Evolutionary conservation across 2,113 vertebrate genomes (phyloP).

Genomic region (Cyprinodon brontotheroides): DNA sequence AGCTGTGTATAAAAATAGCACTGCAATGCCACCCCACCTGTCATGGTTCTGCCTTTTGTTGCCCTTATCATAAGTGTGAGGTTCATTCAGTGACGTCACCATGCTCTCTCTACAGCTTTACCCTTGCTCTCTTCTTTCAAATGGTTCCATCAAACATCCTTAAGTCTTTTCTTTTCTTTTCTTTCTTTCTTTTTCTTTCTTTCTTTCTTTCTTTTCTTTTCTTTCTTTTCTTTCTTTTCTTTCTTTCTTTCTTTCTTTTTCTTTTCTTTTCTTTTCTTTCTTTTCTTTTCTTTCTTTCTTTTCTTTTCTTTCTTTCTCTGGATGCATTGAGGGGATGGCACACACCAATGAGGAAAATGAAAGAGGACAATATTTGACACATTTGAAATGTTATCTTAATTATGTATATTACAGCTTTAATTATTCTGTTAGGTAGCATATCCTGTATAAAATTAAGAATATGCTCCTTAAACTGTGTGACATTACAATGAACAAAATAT

Average conservation of each 20-base stretch:
- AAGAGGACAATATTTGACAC: not conserved
- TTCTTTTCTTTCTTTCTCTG: slow-evolving; percentile 5
- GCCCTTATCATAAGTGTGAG: slow-evolving; percentile 59
- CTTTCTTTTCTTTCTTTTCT: not conserved
- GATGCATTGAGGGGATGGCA: slow-evolving; percentile 30
- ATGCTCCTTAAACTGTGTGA: too few species aligned
- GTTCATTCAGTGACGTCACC: slow-evolving; percentile 50
- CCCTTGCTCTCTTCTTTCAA: slow-evolving; percentile 25
- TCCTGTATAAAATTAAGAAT: not conserved
- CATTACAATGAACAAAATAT: too few species aligned
- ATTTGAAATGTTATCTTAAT: too few species aligned
- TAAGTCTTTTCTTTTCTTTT: not conserved
- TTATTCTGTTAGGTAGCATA: not conserved
- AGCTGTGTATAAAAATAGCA: slow-evolving; percentile 68
- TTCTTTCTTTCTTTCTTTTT: not conserved
- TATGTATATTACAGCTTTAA: not conserved
- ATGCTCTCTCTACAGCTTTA: slow-evolving; percentile 34
- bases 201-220: not conserved
- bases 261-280: not conserved
- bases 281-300: not conserved
- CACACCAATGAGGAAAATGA: slow-evolving; percentile 21
- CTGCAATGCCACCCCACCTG: slow-evolving; percentile 54
- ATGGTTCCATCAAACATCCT: slow-evolving; percentile 21
- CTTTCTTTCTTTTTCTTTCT: not conserved
- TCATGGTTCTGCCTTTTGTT: slow-evolving; percentile 69